phyloP scores from a whole-genome alignment of 92 coral and sea anemone species.

The Palythoa heliodiscus region DNA sequence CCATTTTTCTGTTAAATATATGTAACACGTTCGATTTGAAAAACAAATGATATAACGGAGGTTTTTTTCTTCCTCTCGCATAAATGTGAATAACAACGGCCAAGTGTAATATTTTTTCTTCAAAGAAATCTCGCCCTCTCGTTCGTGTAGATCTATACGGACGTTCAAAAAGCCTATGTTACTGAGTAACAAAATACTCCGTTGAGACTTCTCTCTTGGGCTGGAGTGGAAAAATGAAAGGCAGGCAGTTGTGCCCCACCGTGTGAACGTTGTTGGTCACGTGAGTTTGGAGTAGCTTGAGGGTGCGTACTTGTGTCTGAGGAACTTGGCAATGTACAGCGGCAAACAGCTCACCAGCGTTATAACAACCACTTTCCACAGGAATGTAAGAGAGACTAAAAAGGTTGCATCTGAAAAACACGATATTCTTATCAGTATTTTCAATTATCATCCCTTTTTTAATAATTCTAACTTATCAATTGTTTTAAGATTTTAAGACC shows the following conservation, averaged over 20 bases:
- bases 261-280: constrained; percentile 27
- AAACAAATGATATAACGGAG: too few relatives aligned
- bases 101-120: too few relatives aligned
- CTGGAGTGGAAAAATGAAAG: not conserved
- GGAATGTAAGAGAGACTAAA: constrained; percentile 74
- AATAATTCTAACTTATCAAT: too few relatives aligned
- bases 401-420: constrained; percentile 81
- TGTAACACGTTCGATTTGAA: too few relatives aligned
- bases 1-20: too few relatives aligned
- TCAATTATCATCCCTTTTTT: too few relatives aligned
- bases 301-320: constrained; percentile 95
- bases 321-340: constrained; percentile 89
- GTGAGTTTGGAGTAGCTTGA: constrained; percentile 99
- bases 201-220: not conserved
- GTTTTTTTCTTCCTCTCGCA: too few relatives aligned
- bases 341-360: constrained; percentile 98
- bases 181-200: not conserved
- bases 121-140: too few relatives aligned
- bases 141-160: too few relatives aligned
- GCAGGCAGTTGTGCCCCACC: not conserved
- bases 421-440: not conserved
- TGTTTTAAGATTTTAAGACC: too few relatives aligned
- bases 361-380: constrained; percentile 96
- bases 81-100: too few relatives aligned
- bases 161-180: not conserved